Evolutionary conservation across 2,113 vertebrate species (phyloP).

Genomic region (Stigmatopora nigra): DNA sequence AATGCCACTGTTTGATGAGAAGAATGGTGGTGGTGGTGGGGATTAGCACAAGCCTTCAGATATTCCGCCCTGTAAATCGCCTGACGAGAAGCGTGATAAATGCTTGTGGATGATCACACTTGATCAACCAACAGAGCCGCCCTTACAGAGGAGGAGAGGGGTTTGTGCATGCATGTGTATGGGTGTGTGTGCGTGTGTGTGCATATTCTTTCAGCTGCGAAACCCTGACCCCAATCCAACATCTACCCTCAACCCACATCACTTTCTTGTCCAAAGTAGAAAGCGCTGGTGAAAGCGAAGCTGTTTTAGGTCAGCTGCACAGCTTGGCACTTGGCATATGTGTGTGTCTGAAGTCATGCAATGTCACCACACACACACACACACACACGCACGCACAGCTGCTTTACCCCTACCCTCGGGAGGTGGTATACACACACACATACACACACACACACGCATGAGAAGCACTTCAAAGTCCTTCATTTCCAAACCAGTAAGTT

Average conservation of each 20-base stretch:
- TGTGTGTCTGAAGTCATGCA: slow-evolving; percentile 2
- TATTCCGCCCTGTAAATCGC: slow-evolving; percentile 45
- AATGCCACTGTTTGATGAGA: background rate
- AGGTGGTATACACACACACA: background rate
- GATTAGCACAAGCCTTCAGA: slow-evolving; percentile 63
- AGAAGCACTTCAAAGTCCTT: slow-evolving; percentile 63
- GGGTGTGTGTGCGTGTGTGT: background rate
- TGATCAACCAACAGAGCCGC: slow-evolving; percentile 63
- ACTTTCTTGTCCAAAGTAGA: slow-evolving; percentile 53
- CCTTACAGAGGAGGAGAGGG: slow-evolving; percentile 26
- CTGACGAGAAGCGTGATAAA: slow-evolving; percentile 61
- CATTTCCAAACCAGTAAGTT: slow-evolving; percentile 65
- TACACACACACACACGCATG: slow-evolving; percentile 6
- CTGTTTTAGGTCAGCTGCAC: slow-evolving; percentile 63
- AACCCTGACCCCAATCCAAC: slow-evolving; percentile 22
- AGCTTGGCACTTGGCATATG: slow-evolving; percentile 45
- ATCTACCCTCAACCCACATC: background rate
- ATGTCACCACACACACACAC: slow-evolving; percentile 26
- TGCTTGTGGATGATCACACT: slow-evolving; percentile 64
- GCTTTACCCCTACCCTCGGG: background rate
- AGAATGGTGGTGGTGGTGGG: slow-evolving; percentile 9
- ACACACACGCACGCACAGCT: background rate
- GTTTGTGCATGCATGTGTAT: background rate
- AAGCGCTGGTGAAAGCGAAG: slow-evolving; percentile 37
- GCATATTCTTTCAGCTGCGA: slow-evolving; percentile 59